phyloP scores from a whole-genome alignment of 2,797 vertebrate genomes.

The Acropternis orthonyx region DNA sequence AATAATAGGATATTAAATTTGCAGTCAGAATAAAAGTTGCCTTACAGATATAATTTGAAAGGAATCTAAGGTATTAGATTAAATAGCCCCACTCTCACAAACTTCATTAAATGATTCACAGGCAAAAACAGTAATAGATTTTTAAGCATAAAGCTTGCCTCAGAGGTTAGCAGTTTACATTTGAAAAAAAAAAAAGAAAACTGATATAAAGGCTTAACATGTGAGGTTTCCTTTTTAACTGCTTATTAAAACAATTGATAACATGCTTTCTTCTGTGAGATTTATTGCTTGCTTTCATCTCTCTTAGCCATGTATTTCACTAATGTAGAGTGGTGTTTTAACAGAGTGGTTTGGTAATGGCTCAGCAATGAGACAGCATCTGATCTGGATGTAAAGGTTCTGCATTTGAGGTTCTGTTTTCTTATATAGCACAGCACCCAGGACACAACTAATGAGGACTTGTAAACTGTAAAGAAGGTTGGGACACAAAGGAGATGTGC shows the following conservation, averaged over 20 bases:
- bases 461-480: background rate
- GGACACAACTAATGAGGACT: background rate
- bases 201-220: background rate
- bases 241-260: background rate
- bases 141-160: background rate
- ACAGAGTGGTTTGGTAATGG: background rate
- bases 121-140: background rate
- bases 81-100: background rate
- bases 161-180: background rate
- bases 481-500: background rate
- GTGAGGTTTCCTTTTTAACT: background rate
- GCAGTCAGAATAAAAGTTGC: background rate
- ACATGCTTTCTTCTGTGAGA: background rate
- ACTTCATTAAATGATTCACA: background rate
- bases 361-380: background rate
- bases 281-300: conserved; percentile 5
- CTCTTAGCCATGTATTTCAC: background rate
- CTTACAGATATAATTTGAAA: background rate
- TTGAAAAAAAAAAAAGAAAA: background rate
- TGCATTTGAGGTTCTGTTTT: background rate
- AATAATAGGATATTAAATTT: background rate
- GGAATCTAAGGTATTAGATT: background rate
- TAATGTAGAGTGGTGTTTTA: background rate
- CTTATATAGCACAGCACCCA: background rate
- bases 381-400: background rate